These are phyloP conservation scores for Orchesella cincta DNA, from an alignment of 1,140 invertebrate genomes.

Conservation along the genomic window DNA sequence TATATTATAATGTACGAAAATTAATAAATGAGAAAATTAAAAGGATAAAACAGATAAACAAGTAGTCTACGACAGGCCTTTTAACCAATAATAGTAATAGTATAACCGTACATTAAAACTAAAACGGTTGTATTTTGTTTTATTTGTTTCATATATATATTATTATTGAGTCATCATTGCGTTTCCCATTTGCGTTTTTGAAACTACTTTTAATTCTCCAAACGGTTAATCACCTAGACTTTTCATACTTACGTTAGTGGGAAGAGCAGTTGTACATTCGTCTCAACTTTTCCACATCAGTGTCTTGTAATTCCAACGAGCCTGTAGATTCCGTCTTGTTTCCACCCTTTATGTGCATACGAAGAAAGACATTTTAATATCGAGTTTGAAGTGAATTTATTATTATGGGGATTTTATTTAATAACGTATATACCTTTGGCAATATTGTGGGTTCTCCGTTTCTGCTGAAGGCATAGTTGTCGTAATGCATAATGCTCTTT, in stretches of 20 bases:
- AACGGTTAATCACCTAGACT: too few relatives aligned
- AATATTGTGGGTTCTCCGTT: constrained; percentile 1
- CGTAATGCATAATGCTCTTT: background rate
- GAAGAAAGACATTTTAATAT: background rate
- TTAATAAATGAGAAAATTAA: background rate
- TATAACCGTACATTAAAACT: too few relatives aligned
- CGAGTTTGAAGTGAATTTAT: background rate
- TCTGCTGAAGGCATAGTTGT: background rate
- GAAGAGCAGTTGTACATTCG: background rate
- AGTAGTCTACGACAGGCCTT: too few relatives aligned
- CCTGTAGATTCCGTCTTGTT: background rate
- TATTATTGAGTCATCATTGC: too few relatives aligned
- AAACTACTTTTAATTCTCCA: too few relatives aligned
- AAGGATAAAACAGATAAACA: background rate
- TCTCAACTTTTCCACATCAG: background rate
- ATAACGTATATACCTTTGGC: background rate
- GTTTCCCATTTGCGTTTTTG: too few relatives aligned
- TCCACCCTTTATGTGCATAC: background rate
- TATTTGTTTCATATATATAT: too few relatives aligned
- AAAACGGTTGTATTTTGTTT: too few relatives aligned
- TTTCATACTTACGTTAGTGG: too few relatives aligned
- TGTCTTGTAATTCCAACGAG: background rate
- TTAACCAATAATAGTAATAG: too few relatives aligned
- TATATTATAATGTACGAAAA: too few relatives aligned
- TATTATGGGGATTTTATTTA: background rate